Evolutionary conservation across 1,140 invertebrate genomes (phyloP).

Genomic region (Drosophila cardini): DNA sequence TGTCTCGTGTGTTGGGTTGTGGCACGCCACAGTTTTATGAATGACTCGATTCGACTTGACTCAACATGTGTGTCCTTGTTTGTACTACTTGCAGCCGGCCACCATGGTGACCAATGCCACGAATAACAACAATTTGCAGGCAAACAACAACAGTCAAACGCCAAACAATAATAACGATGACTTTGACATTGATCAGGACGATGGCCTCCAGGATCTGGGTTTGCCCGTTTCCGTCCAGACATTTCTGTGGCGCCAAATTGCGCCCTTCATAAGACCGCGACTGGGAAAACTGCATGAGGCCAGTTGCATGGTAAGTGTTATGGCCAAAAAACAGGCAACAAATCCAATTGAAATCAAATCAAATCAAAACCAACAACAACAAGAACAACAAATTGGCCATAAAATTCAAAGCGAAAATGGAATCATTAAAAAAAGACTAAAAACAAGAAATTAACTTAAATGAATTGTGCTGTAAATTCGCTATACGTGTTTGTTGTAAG

Average conservation of each 20-base stretch:
- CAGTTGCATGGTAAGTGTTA: slow-evolving; percentile 94
- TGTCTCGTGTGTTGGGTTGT: slow-evolving; percentile 1
- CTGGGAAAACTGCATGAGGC: slow-evolving; percentile 98
- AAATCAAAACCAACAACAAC: background rate
- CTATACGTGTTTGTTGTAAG: slow-evolving; percentile 80
- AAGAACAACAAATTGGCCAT: slow-evolving; percentile 7
- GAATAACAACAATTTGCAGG: slow-evolving; percentile 72
- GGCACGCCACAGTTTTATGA: slow-evolving; percentile 58
- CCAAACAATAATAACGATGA: slow-evolving; percentile 84
- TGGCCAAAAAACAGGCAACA: background rate
- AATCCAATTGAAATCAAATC: background rate
- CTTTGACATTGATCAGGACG: slow-evolving; percentile 85
- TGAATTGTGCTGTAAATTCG: slow-evolving; percentile 75
- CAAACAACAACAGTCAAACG: slow-evolving; percentile 79
- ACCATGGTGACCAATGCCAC: slow-evolving; percentile 78
- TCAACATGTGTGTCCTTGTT: slow-evolving; percentile 41
- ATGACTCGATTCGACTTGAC: slow-evolving; percentile 50
- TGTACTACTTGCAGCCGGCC: slow-evolving; percentile 53
- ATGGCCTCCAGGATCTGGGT: slow-evolving; percentile 89
- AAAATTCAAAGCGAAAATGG: slow-evolving; percentile 17
- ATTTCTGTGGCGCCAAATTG: slow-evolving; percentile 98
- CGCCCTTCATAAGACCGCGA: slow-evolving; percentile 96
- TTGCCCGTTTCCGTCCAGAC: slow-evolving; percentile 98
- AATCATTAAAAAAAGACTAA: too few species aligned
- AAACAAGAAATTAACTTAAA: slow-evolving; percentile 20